Conservation (phyloP, 2,888 invertebrate genomes). For the Euzophera pinguis region DNA sequence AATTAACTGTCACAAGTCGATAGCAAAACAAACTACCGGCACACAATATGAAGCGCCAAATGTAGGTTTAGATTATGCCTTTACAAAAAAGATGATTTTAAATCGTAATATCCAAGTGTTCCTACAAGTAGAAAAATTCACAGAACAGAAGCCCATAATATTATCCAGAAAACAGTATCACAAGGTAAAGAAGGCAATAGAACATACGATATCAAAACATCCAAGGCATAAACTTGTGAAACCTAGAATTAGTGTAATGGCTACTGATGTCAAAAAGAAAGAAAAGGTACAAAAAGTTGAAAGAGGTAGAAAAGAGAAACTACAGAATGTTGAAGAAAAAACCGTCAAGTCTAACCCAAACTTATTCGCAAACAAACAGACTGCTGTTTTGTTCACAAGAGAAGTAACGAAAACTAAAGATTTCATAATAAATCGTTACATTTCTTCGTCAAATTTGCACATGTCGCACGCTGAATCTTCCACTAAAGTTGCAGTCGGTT, state of each 20-base stretch:
- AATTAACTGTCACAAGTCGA: not conserved
- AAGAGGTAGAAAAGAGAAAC: constrained; percentile 17
- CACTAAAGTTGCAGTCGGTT: constrained; percentile 30
- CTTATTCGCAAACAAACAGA: constrained; percentile 4
- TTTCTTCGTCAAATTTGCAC: constrained; percentile 32
- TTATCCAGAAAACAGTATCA: constrained; percentile 55
- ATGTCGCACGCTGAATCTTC: constrained; percentile 28
- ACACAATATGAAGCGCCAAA: constrained; percentile 3
- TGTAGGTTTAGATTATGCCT: constrained; percentile 3
- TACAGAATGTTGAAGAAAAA: not conserved
- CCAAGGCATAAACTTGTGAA: not conserved
- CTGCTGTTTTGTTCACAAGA: constrained; percentile 15
- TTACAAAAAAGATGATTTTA: constrained; percentile 36
- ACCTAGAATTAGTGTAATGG: constrained; percentile 32
- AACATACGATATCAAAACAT: constrained; percentile 28
- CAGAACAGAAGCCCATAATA: constrained; percentile 48
- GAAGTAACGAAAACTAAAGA: constrained; percentile 12
- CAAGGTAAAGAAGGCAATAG: constrained; percentile 53
- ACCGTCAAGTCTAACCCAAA: not conserved
- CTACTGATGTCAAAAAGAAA: constrained; percentile 38
- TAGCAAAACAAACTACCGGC: not conserved
- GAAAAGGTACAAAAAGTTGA: constrained; percentile 10
- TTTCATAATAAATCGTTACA: constrained; percentile 26
- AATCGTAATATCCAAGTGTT: constrained; percentile 51
- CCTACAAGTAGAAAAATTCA: constrained; percentile 44